Evolutionary conservation across 2,113 vertebrate genomes (phyloP), one percentile per base, ranked within the genome.

Genomic region (Lasiurus cinereus): DNA sequence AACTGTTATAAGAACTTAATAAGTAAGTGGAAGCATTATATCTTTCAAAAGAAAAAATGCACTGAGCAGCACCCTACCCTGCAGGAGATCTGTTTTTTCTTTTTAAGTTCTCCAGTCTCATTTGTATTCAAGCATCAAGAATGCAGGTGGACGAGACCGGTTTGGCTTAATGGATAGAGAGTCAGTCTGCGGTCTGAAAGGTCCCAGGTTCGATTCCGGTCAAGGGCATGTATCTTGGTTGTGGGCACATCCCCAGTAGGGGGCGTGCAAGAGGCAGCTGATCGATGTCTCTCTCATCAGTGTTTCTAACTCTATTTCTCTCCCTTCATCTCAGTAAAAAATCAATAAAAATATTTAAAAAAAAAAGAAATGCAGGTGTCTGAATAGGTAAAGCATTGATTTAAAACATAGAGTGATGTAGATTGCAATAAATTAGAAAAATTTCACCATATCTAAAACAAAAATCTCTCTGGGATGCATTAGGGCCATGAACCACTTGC

Each of bases 21-120:
- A 22, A 27, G 27, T 77, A 90, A 78, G 15, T 78, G 70, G 69
- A 87, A 66, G 29, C 16, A 18, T 39, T 90, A 36, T 72, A 36
- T 90, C 62, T 89, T 64, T 43, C 67, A 88, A 12, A 84, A 74
- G 78, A 80, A 85, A 85, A 67, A 76, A 50, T 56, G 14, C 22
- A 52, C 54, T 56, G 46, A 66, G 31, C 46, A 94, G 62, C 36
- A 50, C 19, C 29, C 31, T 70, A 6, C 33, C 18, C 22, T 72
- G 67, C 7, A 46, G 33, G 24, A 80, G n/a, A 62, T 95, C 48
- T 39, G 3, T 80, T 10, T 92, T 89, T 89, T 29, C 85, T 87
- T 80, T 12, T 27, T 74, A 88, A 92, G 59, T 70, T 31, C 9
- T 73, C 59, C 86, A 43, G 69, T 85, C 31, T 74, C 12, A 14